Percentiles rank a stretch among this genome's conserved stretches.
Evolutionary conservation across 2,888 invertebrate species (phyloP).

Genomic region (Cotesia congregata): DNA sequence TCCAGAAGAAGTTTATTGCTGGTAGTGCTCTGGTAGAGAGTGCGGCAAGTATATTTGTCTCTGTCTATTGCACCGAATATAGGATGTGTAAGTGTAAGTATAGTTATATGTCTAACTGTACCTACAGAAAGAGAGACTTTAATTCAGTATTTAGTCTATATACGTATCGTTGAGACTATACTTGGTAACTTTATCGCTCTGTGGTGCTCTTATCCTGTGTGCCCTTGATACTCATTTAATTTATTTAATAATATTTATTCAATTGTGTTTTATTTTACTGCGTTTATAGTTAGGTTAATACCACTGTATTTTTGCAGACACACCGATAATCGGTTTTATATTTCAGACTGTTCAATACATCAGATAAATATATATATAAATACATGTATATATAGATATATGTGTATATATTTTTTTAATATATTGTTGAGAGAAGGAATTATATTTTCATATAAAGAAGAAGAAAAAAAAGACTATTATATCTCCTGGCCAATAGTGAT

Average conservation of each 20-base stretch:
- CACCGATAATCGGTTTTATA: neutral
- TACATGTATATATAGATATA: too few relatives aligned
- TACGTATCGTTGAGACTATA: neutral
- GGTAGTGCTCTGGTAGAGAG: too few relatives aligned
- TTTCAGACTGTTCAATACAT: neutral
- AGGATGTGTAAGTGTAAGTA: too few relatives aligned
- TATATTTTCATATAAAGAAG: neutral
- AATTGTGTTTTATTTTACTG: neutral
- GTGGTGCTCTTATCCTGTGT: neutral
- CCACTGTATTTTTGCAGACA: neutral
- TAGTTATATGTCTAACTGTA: too few relatives aligned
- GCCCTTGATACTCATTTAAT: neutral
- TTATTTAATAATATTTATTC: conserved; percentile 13
- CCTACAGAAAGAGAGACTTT: too few relatives aligned
- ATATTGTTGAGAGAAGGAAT: neutral
- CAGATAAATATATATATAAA: neutral
- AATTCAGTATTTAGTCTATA: neutral
- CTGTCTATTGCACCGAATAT: too few relatives aligned
- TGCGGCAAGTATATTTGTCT: too few relatives aligned
- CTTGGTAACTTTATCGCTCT: neutral
- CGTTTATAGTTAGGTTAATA: neutral
- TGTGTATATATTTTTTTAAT: neutral
- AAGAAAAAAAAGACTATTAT: neutral
- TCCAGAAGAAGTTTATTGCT: too few relatives aligned
- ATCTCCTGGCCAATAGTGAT: neutral